A percentile compares a stretch with the other conserved stretches of the same genome.
phyloP scores from a whole-genome alignment of 1,140 invertebrate genomes.

The Penaeus indicus region DNA sequence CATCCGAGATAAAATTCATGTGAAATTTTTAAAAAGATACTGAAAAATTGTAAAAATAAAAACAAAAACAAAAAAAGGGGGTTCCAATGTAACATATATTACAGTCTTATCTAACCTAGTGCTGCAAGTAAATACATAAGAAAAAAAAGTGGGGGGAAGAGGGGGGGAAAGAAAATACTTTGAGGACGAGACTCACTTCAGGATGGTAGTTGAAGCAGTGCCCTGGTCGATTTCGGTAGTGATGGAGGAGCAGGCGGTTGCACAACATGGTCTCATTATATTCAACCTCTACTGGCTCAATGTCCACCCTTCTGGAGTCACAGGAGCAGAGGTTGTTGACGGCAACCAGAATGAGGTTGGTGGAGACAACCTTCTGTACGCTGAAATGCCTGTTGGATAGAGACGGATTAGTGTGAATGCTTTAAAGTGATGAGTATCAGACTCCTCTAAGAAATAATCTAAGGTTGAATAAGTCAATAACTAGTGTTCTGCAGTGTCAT shows the following conservation, averaged over 20 bases:
- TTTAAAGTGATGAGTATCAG: neutral
- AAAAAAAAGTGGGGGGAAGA: neutral
- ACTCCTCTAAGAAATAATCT: neutral
- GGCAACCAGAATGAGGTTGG: constrained; percentile 89
- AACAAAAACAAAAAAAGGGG: neutral
- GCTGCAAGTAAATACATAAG: neutral
- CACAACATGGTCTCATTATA: constrained; percentile 55
- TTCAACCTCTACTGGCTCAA: constrained; percentile 57
- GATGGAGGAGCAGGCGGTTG: constrained; percentile 56
- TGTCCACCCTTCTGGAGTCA: constrained; percentile 65
- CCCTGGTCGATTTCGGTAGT: constrained; percentile 60
- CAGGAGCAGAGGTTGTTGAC: constrained; percentile 92
- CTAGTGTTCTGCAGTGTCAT: neutral
- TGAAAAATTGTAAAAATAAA: neutral
- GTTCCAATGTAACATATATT: constrained; percentile 10
- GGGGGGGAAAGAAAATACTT: neutral
- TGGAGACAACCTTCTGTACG: constrained; percentile 91
- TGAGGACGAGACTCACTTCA: constrained; percentile 50
- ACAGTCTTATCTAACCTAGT: neutral
- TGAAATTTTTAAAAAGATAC: neutral
- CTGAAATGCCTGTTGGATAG: constrained; percentile 83
- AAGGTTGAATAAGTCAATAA: neutral
- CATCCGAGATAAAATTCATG: neutral
- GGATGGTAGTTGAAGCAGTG: constrained; percentile 64
- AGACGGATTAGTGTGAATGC: neutral